These are phyloP conservation scores for Vidua chalybeata DNA, from an alignment of 2,113 vertebrate species.

Conservation along the genomic window DNA sequence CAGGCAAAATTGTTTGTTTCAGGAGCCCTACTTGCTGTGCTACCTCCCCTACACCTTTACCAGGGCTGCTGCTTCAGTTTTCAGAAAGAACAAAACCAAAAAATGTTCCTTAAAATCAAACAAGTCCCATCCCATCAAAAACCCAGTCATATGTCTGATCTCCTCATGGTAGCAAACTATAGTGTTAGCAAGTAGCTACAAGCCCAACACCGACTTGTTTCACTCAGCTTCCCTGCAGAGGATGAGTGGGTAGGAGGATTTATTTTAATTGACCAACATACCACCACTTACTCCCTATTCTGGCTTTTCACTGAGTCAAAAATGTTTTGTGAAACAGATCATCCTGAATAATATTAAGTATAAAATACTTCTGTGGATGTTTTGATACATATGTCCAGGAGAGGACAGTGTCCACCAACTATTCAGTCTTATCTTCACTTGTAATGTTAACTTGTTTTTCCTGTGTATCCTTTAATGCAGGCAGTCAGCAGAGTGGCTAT, in stretches of 20 bases:
- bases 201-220: neutral
- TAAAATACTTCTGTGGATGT: neutral
- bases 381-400: constrained; percentile 14
- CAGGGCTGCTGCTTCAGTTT: neutral
- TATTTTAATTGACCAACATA: neutral
- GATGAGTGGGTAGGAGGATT: neutral
- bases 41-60: neutral
- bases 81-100: neutral
- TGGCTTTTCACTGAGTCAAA: neutral
- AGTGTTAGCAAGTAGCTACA: neutral
- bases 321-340: neutral
- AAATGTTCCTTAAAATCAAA: neutral
- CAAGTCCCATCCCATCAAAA: neutral
- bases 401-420: constrained; percentile 31
- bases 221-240: neutral
- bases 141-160: neutral
- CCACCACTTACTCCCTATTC: neutral
- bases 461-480: neutral
- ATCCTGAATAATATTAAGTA: neutral
- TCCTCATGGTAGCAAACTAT: neutral
- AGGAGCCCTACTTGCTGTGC: neutral
- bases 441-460: neutral
- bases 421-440: neutral
- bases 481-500: neutral
- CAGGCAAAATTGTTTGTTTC: neutral